Evolutionary conservation across 1,140 invertebrate genomes (phyloP), one percentile per base, ranked within the genome.

Genomic region (Pinna nobilis): DNA sequence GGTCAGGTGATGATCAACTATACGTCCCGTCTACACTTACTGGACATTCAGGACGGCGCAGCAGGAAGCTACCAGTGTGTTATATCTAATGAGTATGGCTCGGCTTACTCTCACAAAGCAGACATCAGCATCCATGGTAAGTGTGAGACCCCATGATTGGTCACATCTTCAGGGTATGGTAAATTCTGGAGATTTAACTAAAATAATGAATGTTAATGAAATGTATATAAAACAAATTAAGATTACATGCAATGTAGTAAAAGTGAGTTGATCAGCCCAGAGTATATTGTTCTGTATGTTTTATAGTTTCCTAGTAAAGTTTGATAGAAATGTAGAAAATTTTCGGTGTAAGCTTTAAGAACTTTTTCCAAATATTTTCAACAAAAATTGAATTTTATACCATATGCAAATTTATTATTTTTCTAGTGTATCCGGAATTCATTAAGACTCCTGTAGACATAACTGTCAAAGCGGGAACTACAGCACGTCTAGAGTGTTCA

Each of bases 11-110:
- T 86, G 9, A 84, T 81, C 13, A 79, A 82, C n/a, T 87, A 84
- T 44, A 92, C 92, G 13, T 95, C 95, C 7, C 86, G 91, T n/a
- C 89, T 97, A 35, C 90, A 93, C 39, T 91, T 98, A 51, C 87
- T 87, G 15, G 93, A 94, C 83, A 92, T 96, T 0, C 92, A 93
- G 20, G 92, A 95, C 86, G 89, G 91, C 15, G 92, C 97, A 88
- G 93, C 94, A 77, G 97, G 96, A 1, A 92, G 92, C 85, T 98
- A 98, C 90, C 97, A 99, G 85, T 99, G 97, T 90, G 93, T 97
- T 72, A 95, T 97, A 2, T 93, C 93, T 0, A 98, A 98, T 85
- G 92, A 92, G 67, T 97, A 94, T 90, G 97, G 97, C 6, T 94
- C 94, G 11, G 94, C 94, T 0, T 98, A 98, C 87, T 98, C 97